These are phyloP conservation scores for Phrynosoma blainvillii DNA, from an alignment of 2,113 vertebrate species.

Conservation along the genomic window DNA sequence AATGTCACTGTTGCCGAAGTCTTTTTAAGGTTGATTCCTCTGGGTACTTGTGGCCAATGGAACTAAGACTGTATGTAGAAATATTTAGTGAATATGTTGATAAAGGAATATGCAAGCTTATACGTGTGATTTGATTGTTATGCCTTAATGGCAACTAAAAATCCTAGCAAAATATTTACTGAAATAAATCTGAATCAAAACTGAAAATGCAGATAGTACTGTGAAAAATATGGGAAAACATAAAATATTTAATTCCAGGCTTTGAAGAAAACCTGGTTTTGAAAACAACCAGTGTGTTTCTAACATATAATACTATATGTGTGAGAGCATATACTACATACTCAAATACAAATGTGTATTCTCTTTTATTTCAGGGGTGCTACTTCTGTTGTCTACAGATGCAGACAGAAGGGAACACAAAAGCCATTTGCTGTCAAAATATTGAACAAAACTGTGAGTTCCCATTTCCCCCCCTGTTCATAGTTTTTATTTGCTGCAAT, in stretches of 20 bases:
- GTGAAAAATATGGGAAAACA: neutral
- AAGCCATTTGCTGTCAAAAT: conserved; percentile 89
- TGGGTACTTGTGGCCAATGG: neutral
- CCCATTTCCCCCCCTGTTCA: conserved; percentile 45
- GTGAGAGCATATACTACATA: neutral
- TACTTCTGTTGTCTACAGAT: conserved; percentile 90
- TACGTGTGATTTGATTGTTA: neutral
- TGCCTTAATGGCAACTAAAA: neutral
- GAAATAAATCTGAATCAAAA: neutral
- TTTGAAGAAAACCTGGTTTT: neutral
- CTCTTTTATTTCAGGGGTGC: conserved; percentile 79
- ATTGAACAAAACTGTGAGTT: conserved; percentile 92
- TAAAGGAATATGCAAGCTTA: neutral
- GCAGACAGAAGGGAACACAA: conserved; percentile 88
- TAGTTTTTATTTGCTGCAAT: conserved; percentile 5
- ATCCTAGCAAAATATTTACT: neutral
- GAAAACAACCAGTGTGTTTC: neutral
- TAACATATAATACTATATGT: conserved; percentile 31
- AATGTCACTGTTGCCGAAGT: neutral
- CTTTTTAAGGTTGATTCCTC: neutral
- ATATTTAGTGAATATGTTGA: neutral
- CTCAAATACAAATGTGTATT: conserved; percentile 18
- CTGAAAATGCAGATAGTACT: neutral
- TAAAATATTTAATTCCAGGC: neutral
- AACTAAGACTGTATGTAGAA: neutral